Conservation (phyloP, 2,797 vertebrate genomes). For the Lacerta viridis region DNA sequence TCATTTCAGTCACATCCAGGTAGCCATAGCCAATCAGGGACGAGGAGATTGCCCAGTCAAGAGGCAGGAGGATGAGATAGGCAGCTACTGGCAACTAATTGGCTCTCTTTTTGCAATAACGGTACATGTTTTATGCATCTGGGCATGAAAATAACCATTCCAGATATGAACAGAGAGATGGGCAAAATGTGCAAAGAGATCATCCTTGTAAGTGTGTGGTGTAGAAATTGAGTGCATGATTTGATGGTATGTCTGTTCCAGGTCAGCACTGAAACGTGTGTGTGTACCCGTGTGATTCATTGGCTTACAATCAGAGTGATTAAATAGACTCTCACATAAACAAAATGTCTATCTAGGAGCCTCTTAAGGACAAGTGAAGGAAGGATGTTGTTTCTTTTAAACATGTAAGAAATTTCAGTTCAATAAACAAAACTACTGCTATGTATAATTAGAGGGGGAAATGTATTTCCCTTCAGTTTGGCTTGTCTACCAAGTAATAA, state of each 20-base stretch:
- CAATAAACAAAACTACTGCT: constrained; percentile 23
- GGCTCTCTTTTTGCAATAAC: constrained; percentile 17
- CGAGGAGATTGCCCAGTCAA: background rate
- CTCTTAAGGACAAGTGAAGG: constrained; percentile 11
- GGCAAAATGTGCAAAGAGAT: background rate
- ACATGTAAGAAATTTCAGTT: background rate
- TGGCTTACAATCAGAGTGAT: background rate
- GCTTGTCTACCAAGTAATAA: background rate
- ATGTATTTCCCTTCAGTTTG: constrained; percentile 4
- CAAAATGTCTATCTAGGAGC: background rate
- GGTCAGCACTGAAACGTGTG: background rate
- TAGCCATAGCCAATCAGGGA: background rate
- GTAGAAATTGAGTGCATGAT: background rate
- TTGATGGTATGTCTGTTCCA: background rate
- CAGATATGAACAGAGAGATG: constrained; percentile 20
- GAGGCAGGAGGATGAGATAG: background rate
- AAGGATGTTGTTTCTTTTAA: background rate
- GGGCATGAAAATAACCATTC: constrained; percentile 6
- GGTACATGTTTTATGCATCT: constrained; percentile 9
- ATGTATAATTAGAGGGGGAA: constrained; percentile 15
- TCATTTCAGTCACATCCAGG: constrained; percentile 6
- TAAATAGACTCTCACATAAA: constrained; percentile 6
- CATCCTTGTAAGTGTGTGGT: background rate
- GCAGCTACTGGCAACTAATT: background rate
- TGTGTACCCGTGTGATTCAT: background rate